Percentiles rank a stretch among this genome's conserved stretches.
Evolutionary conservation across 2,113 vertebrate species (phyloP).

Genomic region (Pimephales promelas): DNA sequence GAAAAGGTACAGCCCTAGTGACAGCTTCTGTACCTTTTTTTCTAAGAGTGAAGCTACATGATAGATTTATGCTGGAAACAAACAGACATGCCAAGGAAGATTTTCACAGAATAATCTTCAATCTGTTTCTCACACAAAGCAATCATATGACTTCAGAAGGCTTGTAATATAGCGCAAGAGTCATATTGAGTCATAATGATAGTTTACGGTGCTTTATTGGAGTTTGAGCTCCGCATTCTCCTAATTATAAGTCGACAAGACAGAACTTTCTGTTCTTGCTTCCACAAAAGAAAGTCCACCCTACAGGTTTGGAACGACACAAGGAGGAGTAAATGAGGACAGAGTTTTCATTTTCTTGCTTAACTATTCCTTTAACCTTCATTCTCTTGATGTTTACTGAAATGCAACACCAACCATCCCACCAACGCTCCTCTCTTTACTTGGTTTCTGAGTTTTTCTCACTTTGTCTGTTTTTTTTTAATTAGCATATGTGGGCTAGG

Average conservation of each 20-base stretch:
- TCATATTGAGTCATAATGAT: background rate
- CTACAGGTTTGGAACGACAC: background rate
- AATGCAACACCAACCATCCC: background rate
- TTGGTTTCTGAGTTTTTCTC: background rate
- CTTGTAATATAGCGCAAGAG: background rate
- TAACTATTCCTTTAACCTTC: background rate
- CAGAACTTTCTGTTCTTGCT: no score
- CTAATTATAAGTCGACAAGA: background rate
- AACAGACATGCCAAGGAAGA: no score
- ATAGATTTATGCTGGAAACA: no score
- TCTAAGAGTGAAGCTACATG: no score
- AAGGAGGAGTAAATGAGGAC: background rate
- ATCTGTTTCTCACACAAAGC: no score
- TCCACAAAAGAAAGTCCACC: background rate
- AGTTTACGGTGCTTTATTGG: background rate
- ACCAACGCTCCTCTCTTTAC: conserved; percentile 5
- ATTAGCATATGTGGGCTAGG: conserved; percentile 39
- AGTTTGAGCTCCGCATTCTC: background rate
- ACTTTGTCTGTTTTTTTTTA: conserved; percentile 24
- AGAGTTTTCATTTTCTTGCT: background rate
- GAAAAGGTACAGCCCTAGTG: no score
- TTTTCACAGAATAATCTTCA: no score
- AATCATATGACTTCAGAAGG: background rate
- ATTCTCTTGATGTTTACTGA: conserved; percentile 19
- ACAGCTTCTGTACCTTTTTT: no score